phyloP scores from a whole-genome alignment of 2,888 invertebrate genomes.

The Xylocampa areola region DNA sequence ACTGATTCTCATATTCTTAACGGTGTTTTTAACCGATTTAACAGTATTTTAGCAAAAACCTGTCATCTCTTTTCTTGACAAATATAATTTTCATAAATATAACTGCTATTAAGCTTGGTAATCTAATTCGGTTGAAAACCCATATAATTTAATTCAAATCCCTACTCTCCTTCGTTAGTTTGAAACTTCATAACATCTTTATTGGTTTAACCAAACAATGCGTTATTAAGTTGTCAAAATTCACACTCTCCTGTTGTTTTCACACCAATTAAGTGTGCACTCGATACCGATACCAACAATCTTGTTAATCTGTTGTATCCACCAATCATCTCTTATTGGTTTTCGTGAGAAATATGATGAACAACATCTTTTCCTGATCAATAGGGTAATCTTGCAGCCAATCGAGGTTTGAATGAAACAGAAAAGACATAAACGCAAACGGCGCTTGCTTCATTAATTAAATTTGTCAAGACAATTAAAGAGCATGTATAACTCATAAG shows the following conservation, averaged over 20 bases:
- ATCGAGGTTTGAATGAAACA: slow-evolving; percentile 14
- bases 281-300: slow-evolving; percentile 65
- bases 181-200: slow-evolving; percentile 51
- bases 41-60: no score
- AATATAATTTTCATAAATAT: no score
- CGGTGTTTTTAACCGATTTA: no score
- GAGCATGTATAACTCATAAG: slow-evolving; percentile 20
- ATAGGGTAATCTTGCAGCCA: not conserved
- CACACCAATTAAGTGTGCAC: slow-evolving; percentile 63
- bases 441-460: slow-evolving; percentile 5
- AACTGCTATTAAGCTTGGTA: no score
- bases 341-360: slow-evolving; percentile 38
- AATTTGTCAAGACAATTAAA: slow-evolving; percentile 5
- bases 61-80: no score
- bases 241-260: slow-evolving; percentile 65
- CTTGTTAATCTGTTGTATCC: slow-evolving; percentile 66
- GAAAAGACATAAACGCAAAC: slow-evolving; percentile 18
- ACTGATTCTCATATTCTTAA: no score
- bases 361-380: slow-evolving; percentile 29
- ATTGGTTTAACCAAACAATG: slow-evolving; percentile 62
- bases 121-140: not conserved
- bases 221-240: slow-evolving; percentile 67
- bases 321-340: slow-evolving; percentile 56
- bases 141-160: not conserved
- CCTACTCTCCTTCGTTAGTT: slow-evolving; percentile 18